A percentile compares a stretch with the other conserved stretches of the same genome.
These are phyloP conservation scores for Cyanocitta stelleri DNA, from an alignment of 2,113 vertebrate genomes.

Conservation along the genomic window DNA sequence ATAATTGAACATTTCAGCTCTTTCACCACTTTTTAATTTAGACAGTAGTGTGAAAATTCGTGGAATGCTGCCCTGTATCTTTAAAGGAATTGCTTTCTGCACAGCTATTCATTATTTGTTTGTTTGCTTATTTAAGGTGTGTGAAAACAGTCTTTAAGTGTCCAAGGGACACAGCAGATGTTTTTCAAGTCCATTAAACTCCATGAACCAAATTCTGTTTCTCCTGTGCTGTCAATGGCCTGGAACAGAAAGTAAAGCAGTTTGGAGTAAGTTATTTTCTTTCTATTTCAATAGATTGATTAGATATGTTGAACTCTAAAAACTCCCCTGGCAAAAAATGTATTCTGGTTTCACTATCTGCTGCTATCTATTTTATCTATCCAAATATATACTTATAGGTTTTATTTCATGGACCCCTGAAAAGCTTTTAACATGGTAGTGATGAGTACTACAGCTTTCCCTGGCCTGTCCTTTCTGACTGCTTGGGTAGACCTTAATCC, in stretches of 20 bases:
- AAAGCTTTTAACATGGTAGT: not conserved
- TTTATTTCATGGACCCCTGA: not conserved
- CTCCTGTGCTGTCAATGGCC: not conserved
- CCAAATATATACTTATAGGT: not conserved
- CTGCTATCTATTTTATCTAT: not conserved
- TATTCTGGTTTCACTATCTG: not conserved
- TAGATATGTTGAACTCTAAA: not conserved
- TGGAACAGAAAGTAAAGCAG: not conserved
- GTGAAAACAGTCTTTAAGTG: not conserved
- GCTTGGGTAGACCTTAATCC: not conserved
- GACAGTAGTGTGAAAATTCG: no score
- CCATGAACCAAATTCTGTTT: not conserved
- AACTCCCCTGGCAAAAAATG: not conserved
- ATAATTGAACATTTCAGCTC: not conserved
- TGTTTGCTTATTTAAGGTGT: not conserved
- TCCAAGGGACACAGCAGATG: not conserved
- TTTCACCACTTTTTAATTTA: not conserved
- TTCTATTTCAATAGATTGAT: not conserved
- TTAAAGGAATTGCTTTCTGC: not conserved
- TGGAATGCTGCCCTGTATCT: not conserved
- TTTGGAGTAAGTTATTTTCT: not conserved
- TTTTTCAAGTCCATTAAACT: not conserved
- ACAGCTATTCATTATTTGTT: not conserved
- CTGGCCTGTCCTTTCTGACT: not conserved
- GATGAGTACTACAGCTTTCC: not conserved